phyloP scores from a whole-genome alignment of 1,140 invertebrate genomes.

The Gerris buenoi region DNA sequence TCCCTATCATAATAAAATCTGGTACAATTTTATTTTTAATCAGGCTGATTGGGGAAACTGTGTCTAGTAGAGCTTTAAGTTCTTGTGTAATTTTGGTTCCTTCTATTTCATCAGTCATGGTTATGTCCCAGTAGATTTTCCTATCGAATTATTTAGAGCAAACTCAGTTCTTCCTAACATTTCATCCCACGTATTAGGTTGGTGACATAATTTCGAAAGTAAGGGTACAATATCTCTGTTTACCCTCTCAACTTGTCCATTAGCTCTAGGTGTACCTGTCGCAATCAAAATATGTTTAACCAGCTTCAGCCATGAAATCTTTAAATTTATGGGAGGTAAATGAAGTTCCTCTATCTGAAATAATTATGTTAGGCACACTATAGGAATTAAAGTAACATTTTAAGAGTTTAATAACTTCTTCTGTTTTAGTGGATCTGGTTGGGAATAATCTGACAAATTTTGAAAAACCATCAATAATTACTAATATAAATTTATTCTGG shows the following conservation, averaged over 20 bases:
- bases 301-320: constrained; percentile 21
- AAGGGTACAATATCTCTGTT: constrained; percentile 22
- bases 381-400: not conserved
- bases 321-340: constrained; percentile 25
- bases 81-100: no score
- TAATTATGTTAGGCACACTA: constrained; percentile 22
- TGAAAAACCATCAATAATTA: constrained; percentile 15
- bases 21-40: no score
- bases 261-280: constrained; percentile 13
- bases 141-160: not conserved
- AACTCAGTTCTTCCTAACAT: not conserved
- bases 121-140: not conserved
- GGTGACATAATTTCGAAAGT: constrained; percentile 2
- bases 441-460: constrained; percentile 16
- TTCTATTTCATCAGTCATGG: no score
- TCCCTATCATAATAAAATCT: no score
- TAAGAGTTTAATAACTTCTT: not conserved
- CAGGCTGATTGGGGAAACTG: no score
- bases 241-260: constrained; percentile 25
- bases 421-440: constrained; percentile 5
- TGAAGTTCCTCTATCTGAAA: constrained; percentile 4
- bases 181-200: not conserved
- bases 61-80: no score
- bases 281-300: constrained; percentile 15
- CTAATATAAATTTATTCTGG: constrained; percentile 11